These are phyloP conservation scores for Caenorhabditis latens DNA, from an alignment of 1,140 invertebrate genomes.

Conservation along the genomic window DNA sequence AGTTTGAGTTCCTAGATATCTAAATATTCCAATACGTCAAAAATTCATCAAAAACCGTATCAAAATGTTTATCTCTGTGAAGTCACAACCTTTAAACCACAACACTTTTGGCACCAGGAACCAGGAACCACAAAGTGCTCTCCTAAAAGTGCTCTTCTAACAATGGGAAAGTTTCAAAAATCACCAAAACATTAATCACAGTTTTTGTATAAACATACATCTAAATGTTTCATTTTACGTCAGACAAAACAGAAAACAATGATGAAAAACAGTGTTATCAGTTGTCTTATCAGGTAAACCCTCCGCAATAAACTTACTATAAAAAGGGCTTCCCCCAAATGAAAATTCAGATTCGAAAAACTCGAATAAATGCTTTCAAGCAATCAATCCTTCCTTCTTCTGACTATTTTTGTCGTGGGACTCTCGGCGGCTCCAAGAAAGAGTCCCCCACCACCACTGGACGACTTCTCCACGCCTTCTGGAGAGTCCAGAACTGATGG, in stretches of 20 bases:
- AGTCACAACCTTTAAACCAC: no score
- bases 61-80: no score
- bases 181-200: conserved; percentile 8
- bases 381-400: neutral
- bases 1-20: no score
- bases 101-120: no score
- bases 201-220: neutral
- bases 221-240: neutral
- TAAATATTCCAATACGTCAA: no score
- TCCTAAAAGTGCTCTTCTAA: neutral
- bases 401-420: neutral
- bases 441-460: neutral
- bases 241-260: neutral
- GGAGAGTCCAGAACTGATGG: neutral
- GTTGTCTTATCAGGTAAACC: neutral
- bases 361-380: neutral
- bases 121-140: no score
- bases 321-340: conserved; percentile 7
- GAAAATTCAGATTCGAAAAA: conserved; percentile 12
- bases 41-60: no score
- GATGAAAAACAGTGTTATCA: conserved; percentile 12
- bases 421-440: conserved; percentile 14
- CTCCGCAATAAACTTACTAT: neutral
- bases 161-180: neutral
- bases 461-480: conserved; percentile 1